phyloP scores from a whole-genome alignment of 2,888 invertebrate species.

The Ptychoptera contaminata region DNA sequence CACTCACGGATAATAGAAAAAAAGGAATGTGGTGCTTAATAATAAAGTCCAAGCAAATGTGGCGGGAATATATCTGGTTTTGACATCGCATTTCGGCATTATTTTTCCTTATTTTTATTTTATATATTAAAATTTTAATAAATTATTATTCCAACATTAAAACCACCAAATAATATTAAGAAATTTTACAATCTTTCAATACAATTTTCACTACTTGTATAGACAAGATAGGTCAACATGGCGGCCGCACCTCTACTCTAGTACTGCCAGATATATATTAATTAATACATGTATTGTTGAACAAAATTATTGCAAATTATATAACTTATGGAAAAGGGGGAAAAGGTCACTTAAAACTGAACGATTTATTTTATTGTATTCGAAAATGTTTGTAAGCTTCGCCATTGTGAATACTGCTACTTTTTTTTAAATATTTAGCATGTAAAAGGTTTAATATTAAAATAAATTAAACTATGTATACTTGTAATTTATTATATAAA shows the following conservation, averaged over 20 bases:
- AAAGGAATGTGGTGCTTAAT: slow-evolving; percentile 81
- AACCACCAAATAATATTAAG: not conserved
- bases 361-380: too few relatives aligned
- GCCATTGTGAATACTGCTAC: too few relatives aligned
- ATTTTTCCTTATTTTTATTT: slow-evolving; percentile 21
- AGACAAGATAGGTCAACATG: slow-evolving; percentile 7
- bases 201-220: slow-evolving; percentile 3
- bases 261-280: slow-evolving; percentile 1
- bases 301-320: too few relatives aligned
- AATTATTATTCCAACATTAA: slow-evolving; percentile 1
- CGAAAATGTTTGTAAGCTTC: too few relatives aligned
- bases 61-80: slow-evolving; percentile 94
- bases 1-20: slow-evolving; percentile 97
- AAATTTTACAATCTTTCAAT: slow-evolving; percentile 1
- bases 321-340: too few relatives aligned
- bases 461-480: too few relatives aligned
- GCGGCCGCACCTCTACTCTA: slow-evolving; percentile 8
- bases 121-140: slow-evolving; percentile 2
- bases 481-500: too few relatives aligned
- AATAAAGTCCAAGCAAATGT: slow-evolving; percentile 96
- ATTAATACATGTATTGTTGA: too few relatives aligned
- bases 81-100: slow-evolving; percentile 94
- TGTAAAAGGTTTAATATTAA: too few relatives aligned
- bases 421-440: too few relatives aligned
- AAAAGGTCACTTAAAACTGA: too few relatives aligned